Percentiles rank a stretch among this genome's conserved stretches.
Conservation (phyloP, 1,140 invertebrate species). For the Ceratina australensis region DNA sequence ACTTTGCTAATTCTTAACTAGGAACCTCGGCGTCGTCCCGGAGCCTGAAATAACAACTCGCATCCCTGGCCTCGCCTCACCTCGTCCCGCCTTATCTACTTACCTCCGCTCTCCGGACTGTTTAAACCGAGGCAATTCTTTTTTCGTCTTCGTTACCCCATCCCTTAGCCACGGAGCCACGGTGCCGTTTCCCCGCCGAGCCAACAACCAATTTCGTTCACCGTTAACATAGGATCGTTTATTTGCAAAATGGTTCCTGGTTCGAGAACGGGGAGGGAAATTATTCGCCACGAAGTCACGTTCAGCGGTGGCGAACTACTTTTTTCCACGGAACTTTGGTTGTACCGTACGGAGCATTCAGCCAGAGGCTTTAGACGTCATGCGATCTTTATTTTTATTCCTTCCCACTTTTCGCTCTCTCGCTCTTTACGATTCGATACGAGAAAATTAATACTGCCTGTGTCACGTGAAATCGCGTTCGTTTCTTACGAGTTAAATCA, state of each 20-base stretch:
- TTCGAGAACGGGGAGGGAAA: conserved; percentile 26
- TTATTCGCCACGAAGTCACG: conserved; percentile 26
- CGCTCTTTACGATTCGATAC: neutral
- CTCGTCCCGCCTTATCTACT: conserved; percentile 33
- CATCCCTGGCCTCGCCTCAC: conserved; percentile 46
- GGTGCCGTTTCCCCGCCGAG: conserved; percentile 15
- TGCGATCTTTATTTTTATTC: neutral
- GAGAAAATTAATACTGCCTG: neutral
- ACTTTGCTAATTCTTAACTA: conserved; percentile 75
- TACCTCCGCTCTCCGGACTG: conserved; percentile 35
- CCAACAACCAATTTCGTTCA: conserved; percentile 54
- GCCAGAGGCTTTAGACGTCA: neutral
- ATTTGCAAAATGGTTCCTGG: conserved; percentile 32
- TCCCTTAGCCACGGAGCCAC: neutral
- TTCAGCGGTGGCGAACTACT: neutral
- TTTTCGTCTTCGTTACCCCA: conserved; percentile 31
- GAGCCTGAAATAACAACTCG: conserved; percentile 72
- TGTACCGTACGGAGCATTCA: neutral
- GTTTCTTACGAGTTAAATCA: no score
- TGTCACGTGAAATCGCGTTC: neutral
- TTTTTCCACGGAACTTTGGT: neutral
- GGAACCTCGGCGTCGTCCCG: conserved; percentile 66
- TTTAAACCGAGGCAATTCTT: conserved; percentile 57
- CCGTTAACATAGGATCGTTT: conserved; percentile 45
- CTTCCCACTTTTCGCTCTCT: neutral